Percentiles rank a stretch among this genome's conserved stretches.
These are phyloP conservation scores for Embiotoca jacksoni DNA, from an alignment of 2,113 vertebrate species.

Conservation along the genomic window DNA sequence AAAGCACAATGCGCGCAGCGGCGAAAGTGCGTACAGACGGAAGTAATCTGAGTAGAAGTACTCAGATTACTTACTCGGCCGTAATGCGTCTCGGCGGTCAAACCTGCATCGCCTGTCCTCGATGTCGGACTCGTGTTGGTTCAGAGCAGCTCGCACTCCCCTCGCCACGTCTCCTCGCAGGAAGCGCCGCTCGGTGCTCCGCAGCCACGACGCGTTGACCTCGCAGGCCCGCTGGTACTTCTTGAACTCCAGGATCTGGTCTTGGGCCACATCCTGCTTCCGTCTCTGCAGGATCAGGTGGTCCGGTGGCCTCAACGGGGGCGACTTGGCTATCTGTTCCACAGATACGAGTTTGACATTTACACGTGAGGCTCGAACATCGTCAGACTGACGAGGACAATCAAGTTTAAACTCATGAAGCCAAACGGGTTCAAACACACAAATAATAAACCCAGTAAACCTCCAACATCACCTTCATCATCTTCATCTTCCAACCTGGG, in stretches of 20 bases:
- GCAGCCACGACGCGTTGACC: slow-evolving; percentile 76
- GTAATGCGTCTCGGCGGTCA: neutral
- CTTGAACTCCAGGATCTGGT: slow-evolving; percentile 66
- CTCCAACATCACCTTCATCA: too few species aligned
- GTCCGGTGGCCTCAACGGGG: slow-evolving; percentile 47
- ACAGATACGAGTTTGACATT: too few species aligned
- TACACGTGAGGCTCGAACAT: too few species aligned
- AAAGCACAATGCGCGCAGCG: neutral
- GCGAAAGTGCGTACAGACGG: too few species aligned
- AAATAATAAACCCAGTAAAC: too few species aligned
- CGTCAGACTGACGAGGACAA: too few species aligned
- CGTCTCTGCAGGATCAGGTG: slow-evolving; percentile 61
- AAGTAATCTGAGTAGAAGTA: neutral
- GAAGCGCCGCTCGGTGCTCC: slow-evolving; percentile 66
- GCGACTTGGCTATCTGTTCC: slow-evolving; percentile 77
- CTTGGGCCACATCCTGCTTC: slow-evolving; percentile 65
- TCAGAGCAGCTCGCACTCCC: slow-evolving; percentile 72
- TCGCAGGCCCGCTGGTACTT: slow-evolving; percentile 61
- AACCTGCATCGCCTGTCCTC: slow-evolving; percentile 88
- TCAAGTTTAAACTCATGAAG: too few species aligned
- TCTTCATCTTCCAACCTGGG: too few species aligned
- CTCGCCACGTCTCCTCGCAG: slow-evolving; percentile 68
- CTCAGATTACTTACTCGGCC: too few species aligned
- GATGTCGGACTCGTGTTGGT: slow-evolving; percentile 70
- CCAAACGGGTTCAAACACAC: too few species aligned